Conservation (phyloP, 2,888 invertebrate genomes). For the Lottia gigantea region DNA sequence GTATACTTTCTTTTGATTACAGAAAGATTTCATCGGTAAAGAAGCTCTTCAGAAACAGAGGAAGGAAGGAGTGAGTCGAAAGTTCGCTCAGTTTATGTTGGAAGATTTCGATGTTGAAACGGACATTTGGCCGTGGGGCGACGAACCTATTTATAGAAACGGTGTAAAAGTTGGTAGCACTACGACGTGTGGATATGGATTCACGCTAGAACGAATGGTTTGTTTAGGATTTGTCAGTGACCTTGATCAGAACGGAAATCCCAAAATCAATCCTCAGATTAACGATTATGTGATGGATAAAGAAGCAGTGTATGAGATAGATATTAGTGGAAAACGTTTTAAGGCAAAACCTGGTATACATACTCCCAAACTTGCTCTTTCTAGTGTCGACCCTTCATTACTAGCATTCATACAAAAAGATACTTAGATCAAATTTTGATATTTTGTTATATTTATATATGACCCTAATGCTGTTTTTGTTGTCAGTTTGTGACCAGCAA, state of each 20-base stretch:
- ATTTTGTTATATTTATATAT: too few species aligned
- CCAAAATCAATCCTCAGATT: slow-evolving; percentile 76
- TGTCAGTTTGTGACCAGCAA: too few species aligned
- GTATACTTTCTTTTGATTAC: background rate
- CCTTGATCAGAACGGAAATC: slow-evolving; percentile 76
- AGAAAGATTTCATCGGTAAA: slow-evolving; percentile 83
- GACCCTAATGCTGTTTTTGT: too few species aligned
- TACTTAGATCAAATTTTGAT: too few species aligned
- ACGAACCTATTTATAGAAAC: slow-evolving; percentile 93
- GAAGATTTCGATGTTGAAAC: slow-evolving; percentile 90
- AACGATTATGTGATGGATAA: slow-evolving; percentile 67
- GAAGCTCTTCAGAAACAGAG: slow-evolving; percentile 86
- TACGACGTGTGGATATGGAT: slow-evolving; percentile 94
- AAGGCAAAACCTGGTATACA: slow-evolving; percentile 81
- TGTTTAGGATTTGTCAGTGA: slow-evolving; percentile 95
- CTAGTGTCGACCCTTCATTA: slow-evolving; percentile 46
- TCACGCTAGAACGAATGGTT: slow-evolving; percentile 75
- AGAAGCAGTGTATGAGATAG: slow-evolving; percentile 88
- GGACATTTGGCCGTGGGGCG: slow-evolving; percentile 97
- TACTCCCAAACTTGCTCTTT: slow-evolving; percentile 71
- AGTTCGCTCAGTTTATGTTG: slow-evolving; percentile 91
- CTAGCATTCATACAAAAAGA: background rate
- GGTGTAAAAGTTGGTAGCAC: slow-evolving; percentile 91
- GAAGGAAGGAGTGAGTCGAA: slow-evolving; percentile 85
- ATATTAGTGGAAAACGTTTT: slow-evolving; percentile 85